phyloP scores from a whole-genome alignment of 2,888 invertebrate species.

The Ophraella communa region DNA sequence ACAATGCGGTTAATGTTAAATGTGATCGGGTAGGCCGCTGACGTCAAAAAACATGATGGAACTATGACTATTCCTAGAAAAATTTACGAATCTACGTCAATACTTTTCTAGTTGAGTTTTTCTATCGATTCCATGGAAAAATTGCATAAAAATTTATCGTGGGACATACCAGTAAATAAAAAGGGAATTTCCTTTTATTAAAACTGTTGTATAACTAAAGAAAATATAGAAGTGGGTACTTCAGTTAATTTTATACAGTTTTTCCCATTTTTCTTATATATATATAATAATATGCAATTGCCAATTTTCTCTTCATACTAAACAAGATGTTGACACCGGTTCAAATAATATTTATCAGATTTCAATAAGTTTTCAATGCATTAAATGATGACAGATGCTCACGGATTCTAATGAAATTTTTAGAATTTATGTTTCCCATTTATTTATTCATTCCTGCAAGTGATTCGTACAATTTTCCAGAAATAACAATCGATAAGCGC shows the following conservation, averaged over 20 bases:
- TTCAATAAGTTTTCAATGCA: background rate
- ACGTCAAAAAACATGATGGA: background rate
- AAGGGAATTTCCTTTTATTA: background rate
- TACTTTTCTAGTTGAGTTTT: background rate
- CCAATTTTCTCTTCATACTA: too few species aligned
- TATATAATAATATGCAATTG: too few species aligned
- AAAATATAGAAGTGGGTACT: too few species aligned
- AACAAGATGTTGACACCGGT: too few species aligned
- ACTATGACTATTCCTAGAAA: background rate
- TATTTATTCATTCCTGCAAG: constrained; percentile 8
- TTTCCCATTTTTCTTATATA: too few species aligned
- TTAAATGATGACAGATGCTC: background rate
- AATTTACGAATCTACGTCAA: background rate
- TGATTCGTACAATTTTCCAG: constrained; percentile 26
- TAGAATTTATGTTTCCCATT: constrained; percentile 21
- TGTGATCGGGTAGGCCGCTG: background rate
- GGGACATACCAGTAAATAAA: background rate
- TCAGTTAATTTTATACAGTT: too few species aligned
- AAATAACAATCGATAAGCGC: constrained; percentile 24
- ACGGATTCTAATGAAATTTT: constrained; percentile 18
- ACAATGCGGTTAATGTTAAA: background rate
- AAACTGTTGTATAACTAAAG: too few species aligned
- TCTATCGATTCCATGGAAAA: background rate
- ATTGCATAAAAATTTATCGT: background rate
- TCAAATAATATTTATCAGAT: background rate